phyloP scores from a whole-genome alignment of 2,888 invertebrate genomes.

The Pollenia angustigena region DNA sequence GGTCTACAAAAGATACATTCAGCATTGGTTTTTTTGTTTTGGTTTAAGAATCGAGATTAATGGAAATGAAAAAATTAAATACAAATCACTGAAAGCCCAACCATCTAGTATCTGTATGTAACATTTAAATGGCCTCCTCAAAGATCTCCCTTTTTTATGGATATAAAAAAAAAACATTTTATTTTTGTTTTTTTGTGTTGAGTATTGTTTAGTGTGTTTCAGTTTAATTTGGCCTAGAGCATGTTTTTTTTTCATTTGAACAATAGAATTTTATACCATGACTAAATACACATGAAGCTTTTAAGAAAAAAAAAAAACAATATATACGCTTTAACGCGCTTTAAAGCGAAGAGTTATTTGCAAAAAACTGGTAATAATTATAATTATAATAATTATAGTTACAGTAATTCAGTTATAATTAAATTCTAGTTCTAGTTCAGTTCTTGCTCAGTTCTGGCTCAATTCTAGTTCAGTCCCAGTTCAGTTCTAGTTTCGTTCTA shows the following conservation, averaged over 20 bases:
- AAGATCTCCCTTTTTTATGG: constrained; percentile 46
- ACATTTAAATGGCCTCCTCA: constrained; percentile 68
- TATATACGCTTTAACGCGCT: constrained; percentile 38
- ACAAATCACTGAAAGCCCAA: constrained; percentile 50
- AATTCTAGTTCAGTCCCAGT: too few species aligned
- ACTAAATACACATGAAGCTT: constrained; percentile 19
- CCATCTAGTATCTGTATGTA: constrained; percentile 22
- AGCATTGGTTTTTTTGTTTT: constrained; percentile 17
- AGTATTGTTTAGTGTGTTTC: constrained; percentile 36
- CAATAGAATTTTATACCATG: constrained; percentile 62
- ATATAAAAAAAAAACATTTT: constrained; percentile 27
- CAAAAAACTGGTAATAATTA: constrained; percentile 22
- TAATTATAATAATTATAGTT: too few species aligned
- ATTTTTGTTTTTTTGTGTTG: constrained; percentile 16
- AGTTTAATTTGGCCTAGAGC: constrained; percentile 66
- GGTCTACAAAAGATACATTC: constrained; percentile 61
- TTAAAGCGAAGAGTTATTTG: constrained; percentile 28
- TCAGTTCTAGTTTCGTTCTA: too few species aligned
- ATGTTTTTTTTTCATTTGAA: constrained; percentile 25
- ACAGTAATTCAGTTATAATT: too few species aligned
- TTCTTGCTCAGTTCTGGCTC: too few species aligned
- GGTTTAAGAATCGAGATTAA: constrained; percentile 62
- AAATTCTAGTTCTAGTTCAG: too few species aligned
- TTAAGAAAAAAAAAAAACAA: not conserved
- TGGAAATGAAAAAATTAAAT: constrained; percentile 57